Evolutionary conservation across 2,888 invertebrate genomes (phyloP).

Genomic region (Nycteola revayana): DNA sequence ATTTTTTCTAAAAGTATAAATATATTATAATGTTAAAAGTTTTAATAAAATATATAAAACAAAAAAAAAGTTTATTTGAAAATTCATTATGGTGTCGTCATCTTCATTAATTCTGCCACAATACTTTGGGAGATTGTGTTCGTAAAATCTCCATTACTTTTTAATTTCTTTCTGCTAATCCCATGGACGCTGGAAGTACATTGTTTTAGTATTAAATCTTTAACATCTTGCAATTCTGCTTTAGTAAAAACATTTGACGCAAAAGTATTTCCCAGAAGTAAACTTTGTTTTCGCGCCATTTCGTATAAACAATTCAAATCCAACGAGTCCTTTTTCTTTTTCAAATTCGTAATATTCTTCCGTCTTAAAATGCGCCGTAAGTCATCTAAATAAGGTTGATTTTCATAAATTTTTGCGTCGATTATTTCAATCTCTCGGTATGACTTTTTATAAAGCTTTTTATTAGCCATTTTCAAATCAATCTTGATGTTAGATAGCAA

Average conservation of each 20-base stretch:
- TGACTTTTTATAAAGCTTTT: too few relatives aligned
- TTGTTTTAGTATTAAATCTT: conserved; percentile 53
- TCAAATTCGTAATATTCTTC: conserved; percentile 36
- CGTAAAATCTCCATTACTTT: conserved; percentile 3
- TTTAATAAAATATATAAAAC: conserved; percentile 20
- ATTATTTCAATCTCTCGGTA: conserved; percentile 70
- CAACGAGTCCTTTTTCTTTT: conserved; percentile 43
- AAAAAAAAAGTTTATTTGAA: conserved; percentile 27
- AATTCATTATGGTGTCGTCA: conserved; percentile 10
- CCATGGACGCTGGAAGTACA: conserved; percentile 57
- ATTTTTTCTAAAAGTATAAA: not conserved
- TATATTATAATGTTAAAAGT: conserved; percentile 14
- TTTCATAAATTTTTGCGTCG: conserved; percentile 56
- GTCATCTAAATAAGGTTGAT: conserved; percentile 62
- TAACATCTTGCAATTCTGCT: conserved; percentile 56
- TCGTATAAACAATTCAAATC: conserved; percentile 59
- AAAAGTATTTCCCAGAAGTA: conserved; percentile 39
- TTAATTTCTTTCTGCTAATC: conserved; percentile 44
- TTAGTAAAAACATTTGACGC: conserved; percentile 50
- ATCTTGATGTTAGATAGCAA: conserved; percentile 46
- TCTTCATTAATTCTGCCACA: conserved; percentile 43
- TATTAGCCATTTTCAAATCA: conserved; percentile 47
- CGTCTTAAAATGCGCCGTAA: conserved; percentile 53
- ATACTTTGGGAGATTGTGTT: conserved; percentile 47
- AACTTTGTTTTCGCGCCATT: conserved; percentile 51